Percentiles rank a stretch among this genome's conserved stretches.
Conservation (phyloP, 2,888 invertebrate genomes). For the Synanthedon myopaeformis region DNA sequence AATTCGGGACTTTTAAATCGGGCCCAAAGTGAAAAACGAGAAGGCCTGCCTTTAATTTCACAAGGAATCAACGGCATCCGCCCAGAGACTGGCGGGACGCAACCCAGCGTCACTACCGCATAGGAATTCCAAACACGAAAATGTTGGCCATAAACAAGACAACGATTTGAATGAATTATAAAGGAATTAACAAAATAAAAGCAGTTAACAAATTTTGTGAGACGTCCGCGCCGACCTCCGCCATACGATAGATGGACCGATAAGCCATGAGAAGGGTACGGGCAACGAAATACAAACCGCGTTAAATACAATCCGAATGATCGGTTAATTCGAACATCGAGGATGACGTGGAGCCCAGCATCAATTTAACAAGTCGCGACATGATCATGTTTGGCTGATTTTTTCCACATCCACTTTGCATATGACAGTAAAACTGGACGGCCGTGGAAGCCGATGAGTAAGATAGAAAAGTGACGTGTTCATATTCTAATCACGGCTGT, state of each 20-base stretch:
- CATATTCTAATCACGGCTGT: slow-evolving; percentile 29
- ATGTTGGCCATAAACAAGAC: slow-evolving; percentile 67
- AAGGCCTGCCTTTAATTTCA: slow-evolving; percentile 54
- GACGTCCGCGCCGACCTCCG: slow-evolving; percentile 31
- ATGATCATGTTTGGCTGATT: slow-evolving; percentile 35
- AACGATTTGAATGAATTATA: slow-evolving; percentile 65
- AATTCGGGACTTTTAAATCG: slow-evolving; percentile 53
- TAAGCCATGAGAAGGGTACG: slow-evolving; percentile 57
- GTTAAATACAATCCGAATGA: slow-evolving; percentile 51
- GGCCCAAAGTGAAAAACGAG: slow-evolving; percentile 52
- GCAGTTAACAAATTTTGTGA: slow-evolving; percentile 57
- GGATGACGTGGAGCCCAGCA: slow-evolving; percentile 37
- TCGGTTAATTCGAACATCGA: slow-evolving; percentile 51
- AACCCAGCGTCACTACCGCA: slow-evolving; percentile 18
- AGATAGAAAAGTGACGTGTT: slow-evolving; percentile 33
- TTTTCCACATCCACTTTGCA: slow-evolving; percentile 39
- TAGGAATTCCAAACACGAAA: slow-evolving; percentile 65
- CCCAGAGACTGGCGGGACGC: slow-evolving; percentile 23
- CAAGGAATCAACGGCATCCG: slow-evolving; percentile 54
- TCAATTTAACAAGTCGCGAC: slow-evolving; percentile 47
- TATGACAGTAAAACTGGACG: slow-evolving; percentile 38
- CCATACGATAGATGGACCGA: slow-evolving; percentile 45
- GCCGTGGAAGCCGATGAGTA: slow-evolving; percentile 36
- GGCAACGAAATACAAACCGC: slow-evolving; percentile 57
- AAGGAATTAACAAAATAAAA: slow-evolving; percentile 53